These are phyloP conservation scores for Sardinella longiceps DNA, from an alignment of 2,797 vertebrate species.

Conservation along the genomic window DNA sequence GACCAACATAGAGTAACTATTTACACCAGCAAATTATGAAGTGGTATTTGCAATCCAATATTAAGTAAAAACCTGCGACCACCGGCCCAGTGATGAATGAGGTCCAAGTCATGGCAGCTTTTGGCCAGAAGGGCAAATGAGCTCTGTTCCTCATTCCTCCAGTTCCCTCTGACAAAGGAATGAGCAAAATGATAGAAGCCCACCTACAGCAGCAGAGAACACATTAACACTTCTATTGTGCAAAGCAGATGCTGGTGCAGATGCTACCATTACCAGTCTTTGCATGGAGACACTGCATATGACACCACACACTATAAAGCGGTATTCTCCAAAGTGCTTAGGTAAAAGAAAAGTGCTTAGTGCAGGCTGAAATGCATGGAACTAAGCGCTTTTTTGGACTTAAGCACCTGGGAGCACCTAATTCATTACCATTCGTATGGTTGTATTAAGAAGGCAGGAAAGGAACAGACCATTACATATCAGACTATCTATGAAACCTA, in stretches of 20 bases:
- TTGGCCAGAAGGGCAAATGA: conserved; percentile 83
- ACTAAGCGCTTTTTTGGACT: no score
- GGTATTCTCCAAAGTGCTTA: no score
- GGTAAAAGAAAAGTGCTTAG: no score
- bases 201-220: conserved; percentile 65
- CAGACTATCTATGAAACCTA: not conserved
- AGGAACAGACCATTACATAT: not conserved
- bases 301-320: no score
- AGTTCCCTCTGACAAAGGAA: conserved; percentile 86
- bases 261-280: not conserved
- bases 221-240: not conserved
- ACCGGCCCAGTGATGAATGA: conserved; percentile 83
- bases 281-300: not conserved
- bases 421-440: no score
- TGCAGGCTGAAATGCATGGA: no score
- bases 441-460: no score
- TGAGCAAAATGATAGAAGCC: conserved; percentile 87
- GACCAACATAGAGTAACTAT: not conserved
- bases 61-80: conserved; percentile 68
- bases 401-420: no score
- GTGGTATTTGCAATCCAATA: not conserved
- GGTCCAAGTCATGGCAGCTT: conserved; percentile 85
- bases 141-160: conserved; percentile 84
- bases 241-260: not conserved
- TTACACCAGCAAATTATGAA: not conserved